Percentiles rank a stretch among this genome's conserved stretches.
phyloP scores from a whole-genome alignment of 2,113 vertebrate species.

The Paralichthys olivaceus region DNA sequence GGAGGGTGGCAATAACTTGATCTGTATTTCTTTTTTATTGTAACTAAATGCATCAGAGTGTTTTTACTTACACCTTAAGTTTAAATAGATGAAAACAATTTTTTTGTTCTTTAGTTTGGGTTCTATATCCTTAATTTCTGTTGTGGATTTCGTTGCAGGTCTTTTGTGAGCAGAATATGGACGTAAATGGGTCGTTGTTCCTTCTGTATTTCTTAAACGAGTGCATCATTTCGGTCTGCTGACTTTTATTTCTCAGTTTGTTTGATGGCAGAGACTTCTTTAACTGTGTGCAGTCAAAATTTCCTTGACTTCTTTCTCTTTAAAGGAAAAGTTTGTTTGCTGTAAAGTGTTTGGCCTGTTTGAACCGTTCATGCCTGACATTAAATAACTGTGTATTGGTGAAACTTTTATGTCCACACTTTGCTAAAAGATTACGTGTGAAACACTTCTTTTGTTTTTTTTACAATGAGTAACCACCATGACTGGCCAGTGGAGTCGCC shows the following conservation, averaged over 20 bases:
- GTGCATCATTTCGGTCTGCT: constrained; percentile 13
- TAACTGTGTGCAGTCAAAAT: constrained; percentile 16
- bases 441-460: constrained; percentile 8
- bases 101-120: neutral
- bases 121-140: neutral
- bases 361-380: constrained; percentile 21
- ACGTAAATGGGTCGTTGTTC: neutral
- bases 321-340: constrained; percentile 18
- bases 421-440: constrained; percentile 7
- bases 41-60: neutral
- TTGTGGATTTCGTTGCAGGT: constrained; percentile 3
- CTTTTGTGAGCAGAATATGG: neutral
- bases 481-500: neutral
- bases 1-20: neutral
- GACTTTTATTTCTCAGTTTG: constrained; percentile 17
- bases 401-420: constrained; percentile 15
- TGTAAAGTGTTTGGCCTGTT: neutral
- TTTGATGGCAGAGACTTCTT: constrained; percentile 15
- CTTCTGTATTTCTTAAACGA: constrained; percentile 23
- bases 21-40: neutral
- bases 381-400: constrained; percentile 27
- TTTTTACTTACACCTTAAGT: neutral
- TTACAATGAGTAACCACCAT: neutral
- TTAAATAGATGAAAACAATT: neutral
- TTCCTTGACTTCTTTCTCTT: neutral